Evolutionary conservation across 1,140 invertebrate genomes (phyloP), one percentile per base, ranked within the genome.

Genomic region (Hyposmocoma kahamanoa): DNA sequence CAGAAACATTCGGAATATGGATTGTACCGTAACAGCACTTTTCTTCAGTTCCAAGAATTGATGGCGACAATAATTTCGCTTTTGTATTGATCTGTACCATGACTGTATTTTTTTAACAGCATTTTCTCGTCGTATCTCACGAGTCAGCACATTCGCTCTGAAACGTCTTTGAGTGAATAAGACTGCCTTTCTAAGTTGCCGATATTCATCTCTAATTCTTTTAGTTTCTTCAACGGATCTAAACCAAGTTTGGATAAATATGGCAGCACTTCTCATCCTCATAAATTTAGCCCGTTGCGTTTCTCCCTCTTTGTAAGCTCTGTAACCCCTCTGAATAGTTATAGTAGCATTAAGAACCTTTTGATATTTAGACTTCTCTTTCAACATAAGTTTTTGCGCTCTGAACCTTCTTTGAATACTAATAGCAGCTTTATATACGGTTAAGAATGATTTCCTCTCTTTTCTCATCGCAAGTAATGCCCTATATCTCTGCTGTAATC

Each of bases 31-130:
- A 18, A 67, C 53, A 11, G 58, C 32, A 36, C 56, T 68, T 26
- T 43, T 48, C 65, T 53, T 83, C 1, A 77, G 21, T 18, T 43
- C 50, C 18, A 75, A 17, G 59, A 74, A 89, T n/a, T 67, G 13
- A 11, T 44, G 21, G 24, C 75, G 68, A 47, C 72, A 72, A 72
- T 64, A 66, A 68, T 46, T 59, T 2, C 55, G 62, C n/a, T 32
- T 70, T 54, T 17, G 53, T 21, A 60, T 44, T 41, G 83, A 82
- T 63, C 72, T 75, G 67, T 84, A 90, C 54, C 79, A 76, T 1
- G 21, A 58, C 53, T 89, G 88, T 47, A 89, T 86, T 47, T 71
- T 83, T 17, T 63, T 55, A 3, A 75, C 75, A 0, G 82, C 76
- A 42, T 49, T 44, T 19, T 50, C 56, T 17, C 51, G 53, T 24